Evolutionary conservation across 2,797 vertebrate genomes (phyloP).

Genomic region (Tragelaphus oryx): DNA sequence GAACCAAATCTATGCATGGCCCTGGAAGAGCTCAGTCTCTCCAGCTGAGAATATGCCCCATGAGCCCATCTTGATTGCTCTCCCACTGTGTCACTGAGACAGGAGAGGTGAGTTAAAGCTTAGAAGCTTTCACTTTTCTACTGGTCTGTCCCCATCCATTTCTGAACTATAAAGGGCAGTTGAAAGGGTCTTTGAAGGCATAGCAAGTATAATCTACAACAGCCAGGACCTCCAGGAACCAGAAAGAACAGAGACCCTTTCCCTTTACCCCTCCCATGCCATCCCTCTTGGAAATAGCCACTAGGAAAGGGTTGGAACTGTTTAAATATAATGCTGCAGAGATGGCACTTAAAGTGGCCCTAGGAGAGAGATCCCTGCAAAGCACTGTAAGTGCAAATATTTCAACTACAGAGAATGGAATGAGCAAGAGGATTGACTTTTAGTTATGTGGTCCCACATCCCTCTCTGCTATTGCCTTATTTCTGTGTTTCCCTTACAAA

Average conservation of each 20-base stretch:
- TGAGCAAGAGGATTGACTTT: neutral
- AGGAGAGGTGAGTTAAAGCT: neutral
- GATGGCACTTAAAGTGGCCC: neutral
- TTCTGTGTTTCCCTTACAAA: neutral
- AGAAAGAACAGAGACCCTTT: neutral
- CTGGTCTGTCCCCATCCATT: neutral
- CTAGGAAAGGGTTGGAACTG: neutral
- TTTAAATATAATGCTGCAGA: neutral
- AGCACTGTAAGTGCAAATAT: neutral
- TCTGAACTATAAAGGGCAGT: neutral
- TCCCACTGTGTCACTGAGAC: neutral
- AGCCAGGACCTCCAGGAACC: neutral
- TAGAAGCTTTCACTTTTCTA: neutral
- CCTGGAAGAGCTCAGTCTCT: neutral
- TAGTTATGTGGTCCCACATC: too few relatives aligned
- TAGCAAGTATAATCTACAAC: neutral
- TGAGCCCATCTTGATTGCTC: neutral
- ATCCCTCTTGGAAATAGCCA: neutral
- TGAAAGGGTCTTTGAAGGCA: neutral
- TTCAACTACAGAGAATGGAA: neutral
- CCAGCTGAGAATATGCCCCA: neutral
- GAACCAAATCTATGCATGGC: neutral
- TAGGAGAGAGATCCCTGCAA: neutral
- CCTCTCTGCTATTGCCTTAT: neutral
- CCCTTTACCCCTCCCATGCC: neutral